Percentiles rank a stretch among this genome's conserved stretches.
Evolutionary conservation across 2,888 invertebrate genomes (phyloP).

Genomic region (Petrophora chlorosata): DNA sequence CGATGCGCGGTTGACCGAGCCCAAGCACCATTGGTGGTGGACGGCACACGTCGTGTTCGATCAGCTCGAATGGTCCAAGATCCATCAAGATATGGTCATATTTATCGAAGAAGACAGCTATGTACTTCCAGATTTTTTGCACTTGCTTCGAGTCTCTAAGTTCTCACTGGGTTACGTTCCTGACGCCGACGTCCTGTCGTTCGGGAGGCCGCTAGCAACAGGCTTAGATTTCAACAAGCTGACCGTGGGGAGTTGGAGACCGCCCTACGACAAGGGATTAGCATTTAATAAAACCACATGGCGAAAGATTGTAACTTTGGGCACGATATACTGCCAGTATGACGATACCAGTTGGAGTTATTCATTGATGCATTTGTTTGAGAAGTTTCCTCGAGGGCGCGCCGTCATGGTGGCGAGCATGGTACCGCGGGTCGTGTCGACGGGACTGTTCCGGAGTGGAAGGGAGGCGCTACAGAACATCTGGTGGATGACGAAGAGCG

Average conservation of each 20-base stretch:
- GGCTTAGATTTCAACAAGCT: conserved; percentile 42
- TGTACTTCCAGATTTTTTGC: conserved; percentile 54
- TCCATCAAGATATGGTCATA: conserved; percentile 42
- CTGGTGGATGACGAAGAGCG: conserved; percentile 9
- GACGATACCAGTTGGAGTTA: conserved; percentile 59
- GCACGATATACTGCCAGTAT: conserved; percentile 48
- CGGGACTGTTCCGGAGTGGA: conserved; percentile 34
- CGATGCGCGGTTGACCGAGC: conserved; percentile 44
- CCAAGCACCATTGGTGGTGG: conserved; percentile 68
- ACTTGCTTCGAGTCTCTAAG: conserved; percentile 45
- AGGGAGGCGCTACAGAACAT: conserved; percentile 25
- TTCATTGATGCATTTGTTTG: conserved; percentile 50
- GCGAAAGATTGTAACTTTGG: conserved; percentile 40
- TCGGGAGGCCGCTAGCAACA: conserved; percentile 43
- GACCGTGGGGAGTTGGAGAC: conserved; percentile 52
- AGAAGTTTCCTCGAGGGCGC: conserved; percentile 34
- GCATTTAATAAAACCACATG: conserved; percentile 55
- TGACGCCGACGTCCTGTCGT: conserved; percentile 44
- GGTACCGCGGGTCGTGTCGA: conserved; percentile 49
- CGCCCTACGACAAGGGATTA: conserved; percentile 50
- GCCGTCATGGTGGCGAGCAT: conserved; percentile 44
- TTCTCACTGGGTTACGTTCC: conserved; percentile 39
- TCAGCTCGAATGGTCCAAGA: conserved; percentile 34
- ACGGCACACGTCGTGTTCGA: conserved; percentile 53
- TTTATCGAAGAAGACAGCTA: conserved; percentile 55